Percentiles rank a stretch among this genome's conserved stretches.
Conservation (phyloP, 2,113 vertebrate species). For the Opisthocomus hoazin region DNA sequence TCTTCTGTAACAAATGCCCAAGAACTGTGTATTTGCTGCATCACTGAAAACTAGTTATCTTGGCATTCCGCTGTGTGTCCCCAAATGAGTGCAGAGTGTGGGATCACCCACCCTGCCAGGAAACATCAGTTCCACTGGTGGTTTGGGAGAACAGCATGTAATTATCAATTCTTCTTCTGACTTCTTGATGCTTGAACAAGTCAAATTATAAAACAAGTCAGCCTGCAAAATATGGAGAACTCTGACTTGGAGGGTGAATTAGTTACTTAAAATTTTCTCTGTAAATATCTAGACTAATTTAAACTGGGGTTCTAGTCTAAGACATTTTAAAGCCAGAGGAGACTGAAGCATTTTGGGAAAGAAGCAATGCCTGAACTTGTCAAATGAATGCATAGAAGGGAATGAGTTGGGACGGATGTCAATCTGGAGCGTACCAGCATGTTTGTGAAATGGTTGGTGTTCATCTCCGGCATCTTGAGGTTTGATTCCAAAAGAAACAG, state of each 20-base stretch:
- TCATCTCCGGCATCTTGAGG: not conserved
- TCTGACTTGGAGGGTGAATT: not conserved
- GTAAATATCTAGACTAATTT: not conserved
- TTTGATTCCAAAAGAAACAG: not conserved
- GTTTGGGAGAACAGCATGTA: not conserved
- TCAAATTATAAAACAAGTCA: not conserved
- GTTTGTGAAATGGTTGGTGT: not conserved
- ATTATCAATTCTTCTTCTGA: not conserved
- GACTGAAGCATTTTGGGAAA: not conserved
- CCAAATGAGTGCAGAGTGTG: not conserved
- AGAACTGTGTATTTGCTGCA: not conserved
- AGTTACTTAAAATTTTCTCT: not conserved
- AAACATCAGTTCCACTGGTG: not conserved
- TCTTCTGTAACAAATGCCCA: not conserved
- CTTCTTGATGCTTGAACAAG: not conserved
- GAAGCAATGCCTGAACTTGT: not conserved
- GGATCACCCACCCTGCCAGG: not conserved
- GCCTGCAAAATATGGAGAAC: not conserved
- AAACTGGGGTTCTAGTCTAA: not conserved
- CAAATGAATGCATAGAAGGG: not conserved
- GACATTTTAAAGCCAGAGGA: not conserved
- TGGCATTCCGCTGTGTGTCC: not conserved
- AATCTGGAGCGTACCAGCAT: not conserved
- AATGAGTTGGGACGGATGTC: not conserved
- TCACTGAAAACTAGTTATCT: not conserved